phyloP scores from a whole-genome alignment of 30 jellyfish, hydroid and myxozoan species.

The Hydra vulgaris region DNA sequence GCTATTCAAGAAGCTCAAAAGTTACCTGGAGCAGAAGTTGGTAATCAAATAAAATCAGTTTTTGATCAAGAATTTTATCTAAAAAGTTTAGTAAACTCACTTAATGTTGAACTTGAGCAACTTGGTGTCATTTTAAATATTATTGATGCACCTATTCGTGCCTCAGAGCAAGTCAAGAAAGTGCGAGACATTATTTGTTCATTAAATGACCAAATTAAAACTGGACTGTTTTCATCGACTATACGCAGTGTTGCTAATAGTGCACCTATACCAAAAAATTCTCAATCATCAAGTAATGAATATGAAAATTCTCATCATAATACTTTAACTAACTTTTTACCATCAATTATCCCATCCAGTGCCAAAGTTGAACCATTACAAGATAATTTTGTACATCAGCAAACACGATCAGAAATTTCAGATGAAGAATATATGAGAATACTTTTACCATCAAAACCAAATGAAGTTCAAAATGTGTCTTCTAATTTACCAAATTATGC shows the following conservation, averaged over 20 bases:
- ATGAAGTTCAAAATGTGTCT: neutral
- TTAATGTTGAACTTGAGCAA: slow-evolving; percentile 78
- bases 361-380: neutral
- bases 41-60: slow-evolving; percentile 10
- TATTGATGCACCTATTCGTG: slow-evolving; percentile 91
- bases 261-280: neutral
- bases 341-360: neutral
- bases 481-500: neutral
- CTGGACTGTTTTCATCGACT: slow-evolving; percentile 86
- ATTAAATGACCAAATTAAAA: slow-evolving; percentile 61
- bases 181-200: slow-evolving; percentile 61
- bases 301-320: too few species aligned
- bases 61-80: slow-evolving; percentile 61
- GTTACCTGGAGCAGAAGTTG: slow-evolving; percentile 29
- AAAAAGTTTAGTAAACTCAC: slow-evolving; percentile 49
- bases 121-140: slow-evolving; percentile 59
- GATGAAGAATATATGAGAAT: neutral
- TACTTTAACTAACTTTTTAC: too few species aligned
- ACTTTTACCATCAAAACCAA: neutral
- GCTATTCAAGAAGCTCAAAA: slow-evolving; percentile 83
- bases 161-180: slow-evolving; percentile 74
- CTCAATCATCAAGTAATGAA: neutral
- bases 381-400: neutral
- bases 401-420: neutral
- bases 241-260: slow-evolving; percentile 17